Evolutionary conservation across 2,113 vertebrate species (phyloP).

Genomic region (Bos taurus): ARS-UCD2.0 NC_037334.1:99448001-99448500

Average conservation of each 20-base stretch:
- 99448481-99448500: not conserved
- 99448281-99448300: not conserved
- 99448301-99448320: not conserved
- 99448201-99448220: rapidly evolving
- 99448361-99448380: not conserved
- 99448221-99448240: not conserved
- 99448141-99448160: not conserved
- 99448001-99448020: not conserved
- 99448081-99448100: not conserved
- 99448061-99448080: not conserved
- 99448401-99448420: not conserved
- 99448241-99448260: not conserved
- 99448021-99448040: not conserved
- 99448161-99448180: not conserved
- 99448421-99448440: not conserved
- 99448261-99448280: not conserved
- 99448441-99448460: not conserved
- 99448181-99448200: not conserved
- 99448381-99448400: not conserved
- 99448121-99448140: not conserved
- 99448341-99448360: not conserved
- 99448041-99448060: not conserved
- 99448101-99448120: not conserved
- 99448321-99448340: not conserved
- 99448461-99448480: not conserved